These are phyloP conservation scores for Ceratina australensis DNA, from an alignment of 1,140 invertebrate genomes.

Conservation along the genomic window DNA sequence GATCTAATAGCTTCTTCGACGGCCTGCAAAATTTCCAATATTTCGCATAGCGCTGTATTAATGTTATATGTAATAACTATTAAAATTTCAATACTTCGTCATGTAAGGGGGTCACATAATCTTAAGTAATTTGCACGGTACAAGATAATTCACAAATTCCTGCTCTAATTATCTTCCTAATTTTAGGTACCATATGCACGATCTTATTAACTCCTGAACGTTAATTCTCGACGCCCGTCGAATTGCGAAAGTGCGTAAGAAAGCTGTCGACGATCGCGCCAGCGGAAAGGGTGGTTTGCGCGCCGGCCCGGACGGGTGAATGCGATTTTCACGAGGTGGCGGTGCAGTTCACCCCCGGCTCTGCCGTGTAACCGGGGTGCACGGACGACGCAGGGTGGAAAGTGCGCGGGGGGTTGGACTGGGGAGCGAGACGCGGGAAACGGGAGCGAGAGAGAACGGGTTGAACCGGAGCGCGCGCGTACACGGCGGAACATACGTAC, in stretches of 20 bases:
- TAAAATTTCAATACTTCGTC: too few relatives aligned
- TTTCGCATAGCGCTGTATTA: too few relatives aligned
- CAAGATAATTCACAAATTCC: too few relatives aligned
- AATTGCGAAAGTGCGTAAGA: not conserved
- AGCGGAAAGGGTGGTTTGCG: not conserved
- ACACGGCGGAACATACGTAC: slow-evolving; percentile 30
- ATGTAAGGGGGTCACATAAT: too few relatives aligned
- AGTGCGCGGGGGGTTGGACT: not conserved
- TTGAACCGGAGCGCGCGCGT: not conserved
- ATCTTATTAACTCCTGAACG: too few relatives aligned
- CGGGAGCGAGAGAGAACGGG: not conserved
- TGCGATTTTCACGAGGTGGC: slow-evolving; percentile 73
- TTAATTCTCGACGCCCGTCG: not conserved
- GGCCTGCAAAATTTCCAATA: too few relatives aligned
- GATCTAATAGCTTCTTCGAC: too few relatives aligned
- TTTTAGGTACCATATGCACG: too few relatives aligned
- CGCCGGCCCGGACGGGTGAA: slow-evolving; percentile 42
- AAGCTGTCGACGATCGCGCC: not conserved
- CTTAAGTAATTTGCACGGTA: too few relatives aligned
- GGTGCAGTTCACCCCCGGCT: slow-evolving; percentile 67
- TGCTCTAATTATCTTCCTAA: too few relatives aligned
- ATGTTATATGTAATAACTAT: too few relatives aligned
- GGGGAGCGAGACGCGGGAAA: not conserved
- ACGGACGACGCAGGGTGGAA: slow-evolving; percentile 21
- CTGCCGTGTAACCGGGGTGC: slow-evolving; percentile 50